These are phyloP conservation scores for Cremastinae sp. DNA, from an alignment of 2,888 invertebrate species.

Conservation along the genomic window DNA sequence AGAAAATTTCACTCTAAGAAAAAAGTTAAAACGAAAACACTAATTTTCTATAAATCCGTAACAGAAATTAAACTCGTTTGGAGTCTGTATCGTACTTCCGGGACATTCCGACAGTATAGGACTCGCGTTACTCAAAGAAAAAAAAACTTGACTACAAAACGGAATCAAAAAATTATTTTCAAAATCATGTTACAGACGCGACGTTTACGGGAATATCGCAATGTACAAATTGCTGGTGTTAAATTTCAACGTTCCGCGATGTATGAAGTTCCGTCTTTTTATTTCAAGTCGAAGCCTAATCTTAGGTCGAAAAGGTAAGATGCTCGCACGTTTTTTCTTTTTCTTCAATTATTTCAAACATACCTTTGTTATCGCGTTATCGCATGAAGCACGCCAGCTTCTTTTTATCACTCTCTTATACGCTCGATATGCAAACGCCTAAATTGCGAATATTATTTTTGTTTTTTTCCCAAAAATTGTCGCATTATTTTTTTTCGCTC, in stretches of 20 bases:
- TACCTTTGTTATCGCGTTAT: slow-evolving; percentile 75
- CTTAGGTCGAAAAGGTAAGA: slow-evolving; percentile 24
- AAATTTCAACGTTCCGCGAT: slow-evolving; percentile 38
- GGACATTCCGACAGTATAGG: too few relatives aligned
- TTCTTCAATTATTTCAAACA: slow-evolving; percentile 67
- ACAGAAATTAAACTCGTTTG: slow-evolving; percentile 25
- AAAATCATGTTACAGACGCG: too few relatives aligned
- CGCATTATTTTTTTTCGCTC: slow-evolving; percentile 59
- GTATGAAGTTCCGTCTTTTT: not conserved
- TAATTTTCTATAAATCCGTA: slow-evolving; percentile 35
- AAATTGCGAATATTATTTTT: slow-evolving; percentile 60
- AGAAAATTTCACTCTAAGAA: slow-evolving; percentile 11
- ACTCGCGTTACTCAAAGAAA: too few relatives aligned
- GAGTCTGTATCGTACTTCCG: too few relatives aligned
- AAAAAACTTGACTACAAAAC: too few relatives aligned
- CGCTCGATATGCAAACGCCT: slow-evolving; percentile 73
- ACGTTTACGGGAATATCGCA: not conserved
- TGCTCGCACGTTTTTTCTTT: slow-evolving; percentile 70
- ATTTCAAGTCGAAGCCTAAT: too few relatives aligned
- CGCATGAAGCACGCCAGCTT: slow-evolving; percentile 77
- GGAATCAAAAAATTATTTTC: too few relatives aligned
- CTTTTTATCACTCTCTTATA: slow-evolving; percentile 57
- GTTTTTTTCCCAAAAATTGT: not conserved
- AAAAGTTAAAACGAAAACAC: slow-evolving; percentile 8
- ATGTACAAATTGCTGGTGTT: slow-evolving; percentile 43